A percentile compares a stretch with the other conserved stretches of the same genome.
phyloP scores from a whole-genome alignment of 2,797 vertebrate genomes.

The Acanthornis magna region DNA sequence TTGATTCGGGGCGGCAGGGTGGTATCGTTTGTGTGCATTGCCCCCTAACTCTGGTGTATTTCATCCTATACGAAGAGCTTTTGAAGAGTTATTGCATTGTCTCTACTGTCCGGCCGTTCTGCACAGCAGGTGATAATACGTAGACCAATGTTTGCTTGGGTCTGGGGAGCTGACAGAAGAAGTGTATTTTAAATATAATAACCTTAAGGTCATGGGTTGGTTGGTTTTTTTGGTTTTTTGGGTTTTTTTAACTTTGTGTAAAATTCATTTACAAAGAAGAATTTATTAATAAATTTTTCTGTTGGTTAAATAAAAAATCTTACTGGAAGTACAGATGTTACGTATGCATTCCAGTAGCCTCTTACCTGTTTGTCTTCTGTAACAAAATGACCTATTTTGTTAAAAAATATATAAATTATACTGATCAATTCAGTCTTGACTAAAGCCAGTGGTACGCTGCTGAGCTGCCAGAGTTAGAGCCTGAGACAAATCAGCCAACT shows the following conservation, averaged over 20 bases:
- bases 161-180: not conserved
- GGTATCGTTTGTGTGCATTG: rapidly evolving
- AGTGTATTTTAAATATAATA: not conserved
- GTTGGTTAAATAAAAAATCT: not conserved
- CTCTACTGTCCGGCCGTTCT: not conserved
- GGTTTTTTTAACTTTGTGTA: not conserved
- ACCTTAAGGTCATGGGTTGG: not conserved
- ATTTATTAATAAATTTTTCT: not conserved
- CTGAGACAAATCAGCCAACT: not conserved
- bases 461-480: not conserved
- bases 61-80: not conserved
- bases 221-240: not conserved
- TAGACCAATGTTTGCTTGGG: not conserved
- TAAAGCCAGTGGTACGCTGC: not conserved
- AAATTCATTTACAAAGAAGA: not conserved
- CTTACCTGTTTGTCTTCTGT: not conserved
- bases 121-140: not conserved
- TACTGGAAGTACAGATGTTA: not conserved
- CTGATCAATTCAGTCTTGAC: not conserved
- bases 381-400: not conserved
- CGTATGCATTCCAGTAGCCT: rapidly evolving
- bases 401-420: not conserved
- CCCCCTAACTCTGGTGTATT: not conserved
- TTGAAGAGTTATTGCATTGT: not conserved
- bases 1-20: not conserved